A percentile compares a stretch with the other conserved stretches of the same genome.
phyloP scores from a whole-genome alignment of 2,113 vertebrate species.

The Ibidorhyncha struthersii region DNA sequence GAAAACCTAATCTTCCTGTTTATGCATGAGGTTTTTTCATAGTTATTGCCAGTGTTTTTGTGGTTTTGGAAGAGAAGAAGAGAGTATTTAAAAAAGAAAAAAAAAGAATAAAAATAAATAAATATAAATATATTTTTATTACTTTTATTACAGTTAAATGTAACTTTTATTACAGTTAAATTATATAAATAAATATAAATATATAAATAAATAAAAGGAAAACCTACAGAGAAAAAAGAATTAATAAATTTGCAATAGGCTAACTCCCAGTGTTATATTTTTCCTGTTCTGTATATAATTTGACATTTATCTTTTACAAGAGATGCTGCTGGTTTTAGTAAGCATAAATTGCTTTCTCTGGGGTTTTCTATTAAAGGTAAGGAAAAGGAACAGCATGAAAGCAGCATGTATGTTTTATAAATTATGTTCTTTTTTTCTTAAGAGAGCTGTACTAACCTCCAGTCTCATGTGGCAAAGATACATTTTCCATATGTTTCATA shows the following conservation, averaged over 20 bases:
- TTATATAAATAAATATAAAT: no score
- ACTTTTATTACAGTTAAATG: no score
- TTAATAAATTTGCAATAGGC: background rate
- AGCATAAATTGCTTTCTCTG: slow-evolving; percentile 31
- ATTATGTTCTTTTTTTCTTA: background rate
- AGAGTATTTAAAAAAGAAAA: background rate
- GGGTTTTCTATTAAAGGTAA: background rate
- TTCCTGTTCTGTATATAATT: background rate
- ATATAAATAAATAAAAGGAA: background rate
- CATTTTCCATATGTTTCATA: background rate
- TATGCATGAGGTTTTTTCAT: background rate
- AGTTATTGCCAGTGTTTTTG: background rate
- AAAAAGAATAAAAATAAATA: no score
- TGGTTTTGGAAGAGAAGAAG: background rate
- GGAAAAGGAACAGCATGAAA: slow-evolving; percentile 10
- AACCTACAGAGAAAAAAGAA: background rate
- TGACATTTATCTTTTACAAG: slow-evolving; percentile 14
- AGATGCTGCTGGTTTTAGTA: background rate
- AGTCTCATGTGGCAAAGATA: background rate
- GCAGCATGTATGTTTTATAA: slow-evolving; percentile 8
- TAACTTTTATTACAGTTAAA: no score
- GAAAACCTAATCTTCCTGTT: background rate
- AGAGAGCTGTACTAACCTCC: background rate
- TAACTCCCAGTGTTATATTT: background rate
- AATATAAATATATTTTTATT: no score